phyloP scores from a whole-genome alignment of 2,113 vertebrate species.

The Pagrus major region DNA sequence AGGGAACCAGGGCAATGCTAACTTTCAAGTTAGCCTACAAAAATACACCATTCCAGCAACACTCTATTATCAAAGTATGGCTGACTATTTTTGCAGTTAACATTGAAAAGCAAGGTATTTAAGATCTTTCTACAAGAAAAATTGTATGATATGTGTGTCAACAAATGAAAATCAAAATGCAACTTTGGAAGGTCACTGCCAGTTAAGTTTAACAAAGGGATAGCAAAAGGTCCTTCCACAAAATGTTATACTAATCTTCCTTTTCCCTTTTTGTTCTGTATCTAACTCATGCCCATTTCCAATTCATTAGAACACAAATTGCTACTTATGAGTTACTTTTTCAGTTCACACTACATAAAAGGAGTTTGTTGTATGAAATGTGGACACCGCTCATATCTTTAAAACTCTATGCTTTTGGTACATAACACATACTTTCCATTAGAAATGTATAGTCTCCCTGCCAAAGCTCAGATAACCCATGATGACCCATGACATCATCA shows the following conservation, averaged over 20 bases:
- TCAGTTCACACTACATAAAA: no score
- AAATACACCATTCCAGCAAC: no score
- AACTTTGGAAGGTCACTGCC: not conserved
- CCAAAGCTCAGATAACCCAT: not conserved
- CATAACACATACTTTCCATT: not conserved
- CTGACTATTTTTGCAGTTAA: no score
- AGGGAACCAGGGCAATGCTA: no score
- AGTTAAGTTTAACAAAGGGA: not conserved
- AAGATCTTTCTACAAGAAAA: not conserved
- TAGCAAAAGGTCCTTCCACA: no score
- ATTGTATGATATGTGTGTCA: not conserved
- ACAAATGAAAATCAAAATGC: not conserved
- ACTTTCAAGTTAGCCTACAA: no score
- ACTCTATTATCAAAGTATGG: not conserved
- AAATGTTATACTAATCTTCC: no score
- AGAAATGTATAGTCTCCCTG: not conserved
- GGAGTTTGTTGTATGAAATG: not conserved
- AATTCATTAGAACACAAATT: not conserved
- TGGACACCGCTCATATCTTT: not conserved
- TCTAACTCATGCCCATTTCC: not conserved
- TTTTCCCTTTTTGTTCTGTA: no score
- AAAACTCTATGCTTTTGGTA: not conserved
- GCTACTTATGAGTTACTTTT: not conserved
- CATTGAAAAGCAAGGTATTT: not conserved
- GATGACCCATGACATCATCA: slow-evolving; percentile 17